Base-by-base conservation (phyloP, 2,797 vertebrate species). In the Gadopsis bispinosus region DNA sequence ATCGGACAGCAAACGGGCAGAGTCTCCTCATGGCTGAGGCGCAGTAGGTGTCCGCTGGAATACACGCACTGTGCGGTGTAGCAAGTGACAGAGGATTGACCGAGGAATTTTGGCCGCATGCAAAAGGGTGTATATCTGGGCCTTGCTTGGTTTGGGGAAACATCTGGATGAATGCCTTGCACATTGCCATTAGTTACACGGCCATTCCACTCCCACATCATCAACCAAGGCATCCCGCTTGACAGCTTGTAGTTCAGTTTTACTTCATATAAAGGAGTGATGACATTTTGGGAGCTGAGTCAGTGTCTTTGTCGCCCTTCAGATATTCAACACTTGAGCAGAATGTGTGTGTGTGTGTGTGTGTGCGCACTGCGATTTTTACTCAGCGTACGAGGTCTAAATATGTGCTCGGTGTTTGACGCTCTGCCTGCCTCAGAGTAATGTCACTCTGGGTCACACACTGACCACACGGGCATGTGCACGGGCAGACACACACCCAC, bases 271-370 rank as follows among this genome's bases (percentile, higher is more conserved):
- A 67, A 87, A 88, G 69, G 61, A 85, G 76, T 66, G 68, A 79
- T 90, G 85, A 87, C 92, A 91, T 88, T 91, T 91, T 64, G 51
- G 37, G 51, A 37, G 83, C 81, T 91, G 93, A 92, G 86, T 93
- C 89, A 93, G 87, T 73, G 65, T 80, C 75, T 84, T 86, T 1
- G 59, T 88, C 67, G 60, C 78, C 81, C 62, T 81, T 82, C 78
- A 88, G 71, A 82, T 80, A 80, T 75, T 78, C 62, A 70, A 70
- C 81, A 85, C 72, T 79, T 54, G 39, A 75, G 81, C 77, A 82
- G 69, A 82, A 61, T 75, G 78, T 86, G 84, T 87, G 75, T 67
- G 17, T 51, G 33, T 63, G 63, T 82, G 59, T 58, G 56, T 87
- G 75, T 69, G 16, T 61, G 48, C 37, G 60, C 66, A 55, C 29